phyloP scores from a whole-genome alignment of 2,113 vertebrate species.

The Lepisosteus osseus region DNA sequence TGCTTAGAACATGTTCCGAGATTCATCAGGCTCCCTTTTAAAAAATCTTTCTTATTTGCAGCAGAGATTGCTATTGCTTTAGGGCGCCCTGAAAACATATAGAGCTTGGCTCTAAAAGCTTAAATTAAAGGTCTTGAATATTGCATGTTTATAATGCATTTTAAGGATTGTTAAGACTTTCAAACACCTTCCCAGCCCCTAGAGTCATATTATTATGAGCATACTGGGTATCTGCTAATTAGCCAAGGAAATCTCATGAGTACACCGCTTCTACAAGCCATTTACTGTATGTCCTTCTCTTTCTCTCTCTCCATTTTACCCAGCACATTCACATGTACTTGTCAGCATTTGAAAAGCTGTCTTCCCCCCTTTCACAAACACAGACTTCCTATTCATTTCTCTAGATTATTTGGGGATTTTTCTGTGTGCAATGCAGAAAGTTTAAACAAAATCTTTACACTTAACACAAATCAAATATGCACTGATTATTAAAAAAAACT shows the following conservation, averaged over 20 bases:
- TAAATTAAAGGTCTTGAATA: conserved; percentile 67
- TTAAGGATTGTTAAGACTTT: conserved; percentile 54
- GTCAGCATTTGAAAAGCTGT: no score
- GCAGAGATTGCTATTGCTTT: conserved; percentile 55
- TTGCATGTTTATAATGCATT: conserved; percentile 57
- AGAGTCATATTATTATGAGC: conserved; percentile 16
- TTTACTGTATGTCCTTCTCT: neutral
- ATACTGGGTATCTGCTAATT: conserved; percentile 17
- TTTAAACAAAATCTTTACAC: no score
- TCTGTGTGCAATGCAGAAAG: no score
- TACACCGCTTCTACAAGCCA: neutral
- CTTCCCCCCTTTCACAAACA: no score
- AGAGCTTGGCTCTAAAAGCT: conserved; percentile 54
- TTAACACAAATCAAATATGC: no score
- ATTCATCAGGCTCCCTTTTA: conserved; percentile 9
- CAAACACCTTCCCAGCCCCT: conserved; percentile 33
- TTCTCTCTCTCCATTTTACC: neutral
- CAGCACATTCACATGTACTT: no score
- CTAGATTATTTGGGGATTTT: no score
- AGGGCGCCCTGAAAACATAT: conserved; percentile 54
- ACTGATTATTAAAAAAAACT: no score
- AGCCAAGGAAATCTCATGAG: conserved; percentile 12
- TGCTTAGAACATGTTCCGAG: conserved; percentile 8
- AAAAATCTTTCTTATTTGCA: conserved; percentile 15
- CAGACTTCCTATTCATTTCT: no score